Evolutionary conservation across 2,113 vertebrate genomes (phyloP), one percentile per base, ranked within the genome.

Genomic region (Agelaius phoeniceus): DNA sequence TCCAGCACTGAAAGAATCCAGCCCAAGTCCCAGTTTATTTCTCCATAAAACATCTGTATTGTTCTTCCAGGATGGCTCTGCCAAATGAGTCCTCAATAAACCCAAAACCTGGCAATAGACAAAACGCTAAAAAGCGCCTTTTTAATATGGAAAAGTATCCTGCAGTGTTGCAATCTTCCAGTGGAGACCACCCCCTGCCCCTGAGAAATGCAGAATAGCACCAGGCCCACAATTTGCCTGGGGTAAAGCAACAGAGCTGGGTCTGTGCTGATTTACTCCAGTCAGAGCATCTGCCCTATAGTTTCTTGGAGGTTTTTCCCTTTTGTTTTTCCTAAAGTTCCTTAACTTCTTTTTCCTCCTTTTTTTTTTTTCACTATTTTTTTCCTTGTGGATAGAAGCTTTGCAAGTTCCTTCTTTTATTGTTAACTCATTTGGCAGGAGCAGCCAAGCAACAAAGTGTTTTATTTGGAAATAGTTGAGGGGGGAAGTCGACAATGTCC

Each of bases 81-180:
- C 96, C 96, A 97, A 96, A 97, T 92, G 94, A 97, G 96, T 97
- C 96, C 90, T 96, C 96, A 93, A 96, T 97, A 97, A 97, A 97
- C 96, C 95, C 93, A 44, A 96, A 95, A 96, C 92, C 96, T 97
- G 96, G 96, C 96, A 96, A 72, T 89, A 95, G 96, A 97, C 96
- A 92, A 97, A 96, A 97, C 96, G 18, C 83, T 94, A 41, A 79
- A 95, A 95, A 96, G 95, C 92, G 96, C 96, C 96, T 96, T 97
- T 97, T 97, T 97, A 97, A 97, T 97, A 97, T 96, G 96, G 96
- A 97, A 97, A 97, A 97, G 95, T 97, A 96, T 97, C 96, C 96
- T 96, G 96, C 95, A 95, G 96, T 97, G 96, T 97, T 18, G 92
- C 96, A 96, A 94, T 92, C 96, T 95, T 95, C 88, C 92, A 96